Evolutionary conservation across 2,113 vertebrate genomes (phyloP), one percentile per base, ranked within the genome.

Genomic region (Oncorhynchus kisutch): DNA sequence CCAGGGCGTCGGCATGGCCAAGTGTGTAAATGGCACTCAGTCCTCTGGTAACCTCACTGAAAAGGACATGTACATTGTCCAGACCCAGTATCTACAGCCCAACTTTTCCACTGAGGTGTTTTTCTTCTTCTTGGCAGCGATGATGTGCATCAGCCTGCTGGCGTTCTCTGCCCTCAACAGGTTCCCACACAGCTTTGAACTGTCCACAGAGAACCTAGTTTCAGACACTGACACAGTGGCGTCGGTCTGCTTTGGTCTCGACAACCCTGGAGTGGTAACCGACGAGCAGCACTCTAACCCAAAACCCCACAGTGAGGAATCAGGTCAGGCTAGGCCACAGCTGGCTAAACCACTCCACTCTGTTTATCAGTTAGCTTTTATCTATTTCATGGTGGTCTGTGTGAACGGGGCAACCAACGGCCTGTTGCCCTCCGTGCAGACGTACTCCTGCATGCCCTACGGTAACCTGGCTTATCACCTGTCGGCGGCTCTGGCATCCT

Each of bases 401-500:
- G 90, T 93, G 18, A 98, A 95, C 0, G 59, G 90, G 0, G 90
- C 95, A 60, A 97, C 93, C 3, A 99, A 99, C 0, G 96, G 98
- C 0, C 62, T 97, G 72, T 91, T 99, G 81, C 96, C 98, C 0
- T 96, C 98, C 0, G 96, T 99, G 83, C 97, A 99, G 87, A 96
- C 96, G 1, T 99, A 95, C 88, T 99, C 97, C 84, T 98, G 98
- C 81, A 92, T 97, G 88, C 93, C 97, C 1, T 99, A 99, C 0
- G 96, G 98, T 27, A 95, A 94, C 69, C 80, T 94, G 1, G 93
- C 95, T 75, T 99, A 99, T 89, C 98, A 99, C 88, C 94, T 99
- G 34, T 89, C 95, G 0, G 91, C 96, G 62, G 89, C 95, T 0
- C 93, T 99, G 83, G 92, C 95, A 13, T 90, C 95, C 8, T 90